Evolutionary conservation across 2,888 invertebrate species (phyloP).

Genomic region (Melipona bicolor): DNA sequence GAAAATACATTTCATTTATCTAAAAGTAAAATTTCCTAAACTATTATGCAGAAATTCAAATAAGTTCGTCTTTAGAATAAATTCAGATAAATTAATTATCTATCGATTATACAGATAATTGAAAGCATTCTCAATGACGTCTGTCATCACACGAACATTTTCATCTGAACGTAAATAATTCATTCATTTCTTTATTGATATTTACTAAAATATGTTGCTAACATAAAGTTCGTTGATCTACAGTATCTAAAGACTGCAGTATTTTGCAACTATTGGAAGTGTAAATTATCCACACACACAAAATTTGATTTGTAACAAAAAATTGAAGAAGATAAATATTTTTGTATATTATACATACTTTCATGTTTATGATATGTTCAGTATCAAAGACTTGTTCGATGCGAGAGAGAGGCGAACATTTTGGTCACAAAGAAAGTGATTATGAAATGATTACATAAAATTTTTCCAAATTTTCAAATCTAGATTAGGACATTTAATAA

Average conservation of each 20-base stretch:
- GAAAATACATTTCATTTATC: too few species aligned
- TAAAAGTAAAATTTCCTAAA: too few species aligned
- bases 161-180: too few species aligned
- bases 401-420: slow-evolving; percentile 91
- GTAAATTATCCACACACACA: slow-evolving; percentile 19
- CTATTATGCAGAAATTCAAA: neutral
- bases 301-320: neutral
- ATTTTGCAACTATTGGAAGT: neutral
- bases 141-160: slow-evolving; percentile 17
- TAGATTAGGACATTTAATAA: slow-evolving; percentile 93
- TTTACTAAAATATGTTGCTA: neutral
- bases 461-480: slow-evolving; percentile 97
- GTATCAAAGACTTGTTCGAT: slow-evolving; percentile 93
- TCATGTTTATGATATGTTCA: too few species aligned
- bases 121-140: slow-evolving; percentile 40
- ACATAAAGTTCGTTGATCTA: neutral
- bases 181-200: neutral
- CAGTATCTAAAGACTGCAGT: slow-evolving; percentile 33
- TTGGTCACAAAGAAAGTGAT: slow-evolving; percentile 95
- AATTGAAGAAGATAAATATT: slow-evolving; percentile 12
- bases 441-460: slow-evolving; percentile 94
- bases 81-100: neutral
- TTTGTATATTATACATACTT: neutral
- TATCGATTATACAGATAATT: neutral
- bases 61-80: neutral